These are phyloP conservation scores for Scaptomyza graminum DNA, from an alignment of 1,140 invertebrate species.

Conservation along the genomic window DNA sequence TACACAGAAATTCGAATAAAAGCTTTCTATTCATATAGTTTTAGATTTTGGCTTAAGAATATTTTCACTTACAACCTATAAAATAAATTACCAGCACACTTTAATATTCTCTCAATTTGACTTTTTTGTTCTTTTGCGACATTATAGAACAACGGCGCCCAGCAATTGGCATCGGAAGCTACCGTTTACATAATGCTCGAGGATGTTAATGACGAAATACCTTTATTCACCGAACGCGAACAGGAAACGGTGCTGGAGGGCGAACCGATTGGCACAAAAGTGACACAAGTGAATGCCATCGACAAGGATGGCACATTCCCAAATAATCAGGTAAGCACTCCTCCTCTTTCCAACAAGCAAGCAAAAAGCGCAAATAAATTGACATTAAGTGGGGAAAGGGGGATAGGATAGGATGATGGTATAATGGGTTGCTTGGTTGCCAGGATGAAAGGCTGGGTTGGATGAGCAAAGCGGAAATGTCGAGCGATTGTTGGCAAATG, in stretches of 20 bases:
- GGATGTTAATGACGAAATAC: slow-evolving; percentile 98
- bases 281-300: slow-evolving; percentile 97
- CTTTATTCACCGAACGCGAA: slow-evolving; percentile 96
- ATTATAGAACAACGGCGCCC: slow-evolving; percentile 95
- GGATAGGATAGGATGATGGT: not conserved
- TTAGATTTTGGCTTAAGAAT: too few relatives aligned
- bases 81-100: too few relatives aligned
- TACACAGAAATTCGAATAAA: too few relatives aligned
- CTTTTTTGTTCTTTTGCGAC: slow-evolving; percentile 12
- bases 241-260: slow-evolving; percentile 97
- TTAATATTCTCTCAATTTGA: too few relatives aligned
- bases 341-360: too few relatives aligned
- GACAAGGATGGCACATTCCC: slow-evolving; percentile 98
- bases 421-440: not conserved
- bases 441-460: slow-evolving; percentile 1
- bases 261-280: slow-evolving; percentile 96
- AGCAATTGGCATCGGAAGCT: slow-evolving; percentile 96
- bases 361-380: slow-evolving; percentile 19
- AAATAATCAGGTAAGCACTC: slow-evolving; percentile 92
- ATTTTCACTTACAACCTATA: too few relatives aligned
- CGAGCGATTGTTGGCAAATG: slow-evolving; percentile 66
- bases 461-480: slow-evolving; percentile 51
- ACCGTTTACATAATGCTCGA: slow-evolving; percentile 96
- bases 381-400: not conserved
- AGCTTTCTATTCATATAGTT: too few relatives aligned